phyloP scores from a whole-genome alignment of 37 sponge, comb jelly and placozoan species.

The Corticium candelabrum region DNA sequence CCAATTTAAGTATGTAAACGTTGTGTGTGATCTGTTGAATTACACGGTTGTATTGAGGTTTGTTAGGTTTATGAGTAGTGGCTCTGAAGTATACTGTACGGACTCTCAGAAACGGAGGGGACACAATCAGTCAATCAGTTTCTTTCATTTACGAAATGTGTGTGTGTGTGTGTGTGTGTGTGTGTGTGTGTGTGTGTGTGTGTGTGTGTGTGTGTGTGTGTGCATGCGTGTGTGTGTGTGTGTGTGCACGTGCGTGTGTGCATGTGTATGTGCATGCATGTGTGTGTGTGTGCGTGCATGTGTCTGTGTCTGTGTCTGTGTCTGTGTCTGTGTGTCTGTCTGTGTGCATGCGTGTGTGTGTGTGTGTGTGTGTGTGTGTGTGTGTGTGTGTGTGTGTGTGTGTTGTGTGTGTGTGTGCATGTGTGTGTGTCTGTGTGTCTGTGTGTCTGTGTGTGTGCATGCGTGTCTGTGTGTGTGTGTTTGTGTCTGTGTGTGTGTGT shows the following conservation, averaged over 20 bases:
- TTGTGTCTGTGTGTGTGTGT: too few relatives aligned
- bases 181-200: slow-evolving; percentile 5
- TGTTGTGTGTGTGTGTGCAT: too few relatives aligned
- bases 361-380: background rate
- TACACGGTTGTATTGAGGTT: too few relatives aligned
- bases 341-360: too few relatives aligned
- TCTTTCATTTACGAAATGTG: background rate
- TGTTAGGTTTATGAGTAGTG: too few relatives aligned
- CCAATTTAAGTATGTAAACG: background rate
- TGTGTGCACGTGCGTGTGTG: background rate
- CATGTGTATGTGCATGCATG: background rate
- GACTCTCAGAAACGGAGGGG: too few relatives aligned
- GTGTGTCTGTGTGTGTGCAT: too few relatives aligned
- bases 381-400: background rate
- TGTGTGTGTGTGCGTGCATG: background rate
- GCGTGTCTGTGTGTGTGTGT: too few relatives aligned
- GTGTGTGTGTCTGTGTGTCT: too few relatives aligned
- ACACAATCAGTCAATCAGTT: background rate
- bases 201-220: background rate
- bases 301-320: background rate
- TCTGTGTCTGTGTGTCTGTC: background rate
- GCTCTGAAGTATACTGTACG: too few relatives aligned
- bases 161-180: background rate
- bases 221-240: background rate
- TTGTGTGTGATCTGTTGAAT: too few relatives aligned